Base-by-base conservation (phyloP, 2,113 vertebrate species). In the Empidonax traillii region DNA sequence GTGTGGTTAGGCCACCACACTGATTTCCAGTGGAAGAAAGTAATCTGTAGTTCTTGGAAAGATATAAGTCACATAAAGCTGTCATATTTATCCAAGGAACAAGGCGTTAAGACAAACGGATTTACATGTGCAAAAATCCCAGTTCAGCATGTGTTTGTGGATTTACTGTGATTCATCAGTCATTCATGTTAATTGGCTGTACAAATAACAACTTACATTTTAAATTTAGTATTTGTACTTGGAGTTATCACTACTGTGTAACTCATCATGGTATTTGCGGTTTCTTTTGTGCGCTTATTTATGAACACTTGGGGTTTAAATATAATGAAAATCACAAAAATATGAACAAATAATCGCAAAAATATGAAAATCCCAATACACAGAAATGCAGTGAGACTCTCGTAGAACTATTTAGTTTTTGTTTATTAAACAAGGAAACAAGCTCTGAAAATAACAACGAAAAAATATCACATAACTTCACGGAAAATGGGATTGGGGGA, bases 81-180 rank as follows among this genome's bases (percentile, higher is more conserved):
- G 51, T 59, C 67, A 44, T 35, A 80, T 46, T 62, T 77, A 94
- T 75, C 46, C 33, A 88, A 95, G 71, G 28, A 91, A 85, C 30
- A 88, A 90, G 55, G 63, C 4, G 0, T 55, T 93, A 84, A 55
- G 61, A 51, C 47, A 80, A 88, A 81, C 20, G 59, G 77, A 73
- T 89, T 87, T 94, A 84, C 37, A 86, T 56, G 68, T 61, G 75
- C 51, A 93, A 96, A 96, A 95, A 91, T 90, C 51, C 66, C 59
- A 90, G 78, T 90, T 90, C 35, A 63, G 51, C 68, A 85, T 62
- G 61, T 92, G 90, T 83, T 85, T 91, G 75, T 91, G 85, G 78
- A 94, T 79, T 88, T 91, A 93, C 71, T 88, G 59, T 89, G 89
- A 95, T 89, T 94, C 89, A 95, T 75, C 74, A 94, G 71, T 58